Conservation (phyloP, 1,140 invertebrate species). For the Chymomyza costata region DNA sequence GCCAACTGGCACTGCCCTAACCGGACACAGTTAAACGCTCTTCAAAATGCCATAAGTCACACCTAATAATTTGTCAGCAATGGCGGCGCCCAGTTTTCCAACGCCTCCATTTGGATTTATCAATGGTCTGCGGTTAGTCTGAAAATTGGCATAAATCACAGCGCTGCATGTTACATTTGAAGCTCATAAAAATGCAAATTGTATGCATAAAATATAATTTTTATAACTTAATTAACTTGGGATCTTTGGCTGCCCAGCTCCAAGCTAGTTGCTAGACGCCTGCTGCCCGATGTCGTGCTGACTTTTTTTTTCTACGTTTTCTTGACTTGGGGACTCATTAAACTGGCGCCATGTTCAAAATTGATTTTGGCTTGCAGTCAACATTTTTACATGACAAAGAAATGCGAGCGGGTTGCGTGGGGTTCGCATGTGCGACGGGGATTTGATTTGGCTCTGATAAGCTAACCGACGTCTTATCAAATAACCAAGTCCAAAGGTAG, state of each 20-base stretch:
- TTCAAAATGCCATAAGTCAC: conserved; percentile 59
- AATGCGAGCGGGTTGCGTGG: conserved; percentile 9
- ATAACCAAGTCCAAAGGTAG: conserved; percentile 17
- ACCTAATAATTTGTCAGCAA: conserved; percentile 64
- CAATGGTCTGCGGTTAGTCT: no score
- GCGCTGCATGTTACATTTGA: conserved; percentile 60
- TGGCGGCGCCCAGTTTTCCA: conserved; percentile 25
- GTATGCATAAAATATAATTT: conserved; percentile 72
- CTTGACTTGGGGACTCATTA: conserved; percentile 46
- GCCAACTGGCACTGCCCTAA: conserved; percentile 19
- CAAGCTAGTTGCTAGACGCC: conserved; percentile 6
- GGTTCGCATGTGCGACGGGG: no score
- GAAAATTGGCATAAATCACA: conserved; percentile 49
- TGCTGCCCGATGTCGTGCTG: conserved; percentile 29
- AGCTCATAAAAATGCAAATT: conserved; percentile 67
- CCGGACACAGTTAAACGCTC: conserved; percentile 3
- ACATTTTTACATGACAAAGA: conserved; percentile 64
- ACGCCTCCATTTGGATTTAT: conserved; percentile 29
- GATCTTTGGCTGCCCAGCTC: conserved; percentile 3
- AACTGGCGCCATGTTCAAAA: conserved; percentile 59
- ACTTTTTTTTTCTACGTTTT: no score
- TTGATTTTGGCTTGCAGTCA: conserved; percentile 51
- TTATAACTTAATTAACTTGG: conserved; percentile 66
- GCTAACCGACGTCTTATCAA: conserved; percentile 32
- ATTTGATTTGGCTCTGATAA: conserved; percentile 22